Evolutionary conservation across 2,888 invertebrate genomes (phyloP).

Genomic region (Agrilus mali): DNA sequence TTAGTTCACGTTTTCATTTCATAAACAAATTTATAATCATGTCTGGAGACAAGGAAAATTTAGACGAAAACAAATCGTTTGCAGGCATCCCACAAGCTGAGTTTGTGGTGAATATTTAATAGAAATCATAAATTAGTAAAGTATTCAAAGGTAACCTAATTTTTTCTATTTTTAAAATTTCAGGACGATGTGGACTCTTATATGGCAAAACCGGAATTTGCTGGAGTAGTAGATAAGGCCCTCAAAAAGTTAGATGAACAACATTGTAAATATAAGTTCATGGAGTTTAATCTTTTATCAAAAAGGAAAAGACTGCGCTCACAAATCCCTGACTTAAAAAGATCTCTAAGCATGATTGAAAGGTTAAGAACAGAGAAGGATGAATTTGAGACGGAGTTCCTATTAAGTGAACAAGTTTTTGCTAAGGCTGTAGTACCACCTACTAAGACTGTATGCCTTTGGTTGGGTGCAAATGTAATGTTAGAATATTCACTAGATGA

Average conservation of each 20-base stretch:
- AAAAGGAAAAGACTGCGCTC: slow-evolving; percentile 76
- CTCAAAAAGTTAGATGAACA: slow-evolving; percentile 80
- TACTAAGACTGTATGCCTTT: slow-evolving; percentile 75
- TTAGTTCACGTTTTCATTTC: no score
- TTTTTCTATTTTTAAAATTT: not conserved
- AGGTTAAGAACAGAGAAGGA: slow-evolving; percentile 72
- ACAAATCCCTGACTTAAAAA: slow-evolving; percentile 90
- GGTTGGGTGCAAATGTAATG: slow-evolving; percentile 93
- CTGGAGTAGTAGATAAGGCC: slow-evolving; percentile 72
- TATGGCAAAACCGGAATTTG: slow-evolving; percentile 75
- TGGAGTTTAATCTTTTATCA: slow-evolving; percentile 84
- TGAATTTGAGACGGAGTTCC: slow-evolving; percentile 75
- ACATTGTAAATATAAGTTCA: slow-evolving; percentile 92
- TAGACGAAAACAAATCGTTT: slow-evolving; percentile 45
- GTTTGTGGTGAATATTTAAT: slow-evolving; percentile 59
- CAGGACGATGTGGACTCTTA: slow-evolving; percentile 92
- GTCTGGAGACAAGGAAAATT: slow-evolving; percentile 11
- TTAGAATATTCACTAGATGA: slow-evolving; percentile 88
- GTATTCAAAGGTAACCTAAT: not conserved
- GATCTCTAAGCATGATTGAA: slow-evolving; percentile 84
- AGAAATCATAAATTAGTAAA: not conserved
- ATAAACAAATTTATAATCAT: no score
- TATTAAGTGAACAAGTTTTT: slow-evolving; percentile 77
- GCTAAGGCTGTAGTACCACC: slow-evolving; percentile 77
- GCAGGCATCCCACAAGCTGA: slow-evolving; percentile 80